Conservation (phyloP, 92 coral and sea anemone genomes). For the Parazoanthus swiftii region DNA sequence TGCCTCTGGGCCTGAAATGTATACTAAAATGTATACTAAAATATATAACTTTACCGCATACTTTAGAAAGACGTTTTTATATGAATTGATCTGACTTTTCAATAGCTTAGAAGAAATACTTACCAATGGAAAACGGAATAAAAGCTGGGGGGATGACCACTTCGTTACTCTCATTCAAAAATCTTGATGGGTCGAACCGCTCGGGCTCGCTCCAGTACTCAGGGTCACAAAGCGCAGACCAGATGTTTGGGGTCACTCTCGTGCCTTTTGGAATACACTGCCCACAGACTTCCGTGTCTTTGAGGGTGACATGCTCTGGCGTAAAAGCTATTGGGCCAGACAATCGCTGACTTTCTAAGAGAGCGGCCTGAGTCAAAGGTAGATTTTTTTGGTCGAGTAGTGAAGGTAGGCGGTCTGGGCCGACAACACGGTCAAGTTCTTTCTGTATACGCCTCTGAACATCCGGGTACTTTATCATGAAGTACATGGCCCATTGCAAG, state of each 20-base stretch:
- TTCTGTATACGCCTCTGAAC: background rate
- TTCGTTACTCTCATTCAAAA: background rate
- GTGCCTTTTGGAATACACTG: background rate
- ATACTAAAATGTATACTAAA: too few relatives aligned
- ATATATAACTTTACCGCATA: too few relatives aligned
- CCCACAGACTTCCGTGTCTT: background rate
- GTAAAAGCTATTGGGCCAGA: background rate
- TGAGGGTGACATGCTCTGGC: background rate
- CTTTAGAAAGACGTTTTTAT: too few relatives aligned
- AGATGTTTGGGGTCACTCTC: background rate
- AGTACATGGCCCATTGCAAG: slow-evolving; percentile 1
- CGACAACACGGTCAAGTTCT: background rate
- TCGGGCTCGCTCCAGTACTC: background rate
- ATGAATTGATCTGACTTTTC: too few relatives aligned
- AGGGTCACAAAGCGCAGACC: background rate
- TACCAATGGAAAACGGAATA: background rate
- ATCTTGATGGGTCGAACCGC: background rate
- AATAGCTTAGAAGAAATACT: background rate
- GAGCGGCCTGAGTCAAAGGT: background rate
- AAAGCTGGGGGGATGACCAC: background rate
- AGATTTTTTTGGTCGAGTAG: background rate
- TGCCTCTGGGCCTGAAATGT: too few relatives aligned
- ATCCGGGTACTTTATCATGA: background rate
- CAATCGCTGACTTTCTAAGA: background rate
- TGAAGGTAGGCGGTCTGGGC: background rate